Conservation (phyloP, 2,113 vertebrate genomes). For the Triplophysa dalaica region DNA sequence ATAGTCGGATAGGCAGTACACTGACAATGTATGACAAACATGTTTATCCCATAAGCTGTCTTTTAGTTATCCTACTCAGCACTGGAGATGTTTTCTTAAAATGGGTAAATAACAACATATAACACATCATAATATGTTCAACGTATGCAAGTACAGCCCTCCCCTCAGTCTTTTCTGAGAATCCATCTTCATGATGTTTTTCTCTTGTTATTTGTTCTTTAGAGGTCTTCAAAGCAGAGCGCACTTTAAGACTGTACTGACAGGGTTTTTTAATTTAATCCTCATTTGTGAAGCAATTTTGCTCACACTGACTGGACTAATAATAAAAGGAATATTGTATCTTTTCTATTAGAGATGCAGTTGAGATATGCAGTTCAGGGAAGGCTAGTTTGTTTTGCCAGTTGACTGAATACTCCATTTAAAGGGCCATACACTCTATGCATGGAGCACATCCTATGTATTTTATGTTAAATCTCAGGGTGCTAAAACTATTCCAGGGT, state of each 20-base stretch:
- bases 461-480: no score
- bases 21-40: neutral
- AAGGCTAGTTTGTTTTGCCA: conserved; percentile 32
- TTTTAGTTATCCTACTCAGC: neutral
- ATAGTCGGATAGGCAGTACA: neutral
- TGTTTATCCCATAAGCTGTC: neutral
- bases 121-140: neutral
- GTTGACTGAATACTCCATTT: conserved; percentile 16
- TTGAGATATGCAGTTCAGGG: neutral
- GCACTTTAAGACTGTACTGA: neutral
- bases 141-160: neutral
- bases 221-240: neutral
- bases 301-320: neutral
- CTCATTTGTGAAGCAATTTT: neutral
- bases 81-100: neutral
- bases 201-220: neutral
- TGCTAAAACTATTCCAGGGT: no score
- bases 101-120: neutral
- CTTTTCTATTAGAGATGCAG: neutral
- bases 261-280: neutral
- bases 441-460: no score
- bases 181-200: neutral
- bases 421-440: neutral
- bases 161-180: neutral
- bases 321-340: conserved; percentile 12